Percentiles rank a stretch among this genome's conserved stretches.
These are phyloP conservation scores for Bellardia bayeri DNA, from an alignment of 2,888 invertebrate species.

Conservation along the genomic window DNA sequence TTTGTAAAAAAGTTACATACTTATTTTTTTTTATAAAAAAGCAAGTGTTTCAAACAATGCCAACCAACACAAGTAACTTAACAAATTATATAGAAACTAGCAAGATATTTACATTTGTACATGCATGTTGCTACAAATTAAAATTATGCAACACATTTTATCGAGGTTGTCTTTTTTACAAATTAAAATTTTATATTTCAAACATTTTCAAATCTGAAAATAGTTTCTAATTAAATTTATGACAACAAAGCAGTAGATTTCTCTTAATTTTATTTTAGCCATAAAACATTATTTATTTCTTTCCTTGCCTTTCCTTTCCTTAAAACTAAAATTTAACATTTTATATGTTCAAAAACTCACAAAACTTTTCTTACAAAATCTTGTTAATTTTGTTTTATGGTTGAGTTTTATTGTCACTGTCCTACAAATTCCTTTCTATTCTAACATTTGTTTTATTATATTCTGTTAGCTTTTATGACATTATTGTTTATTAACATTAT, in stretches of 20 bases:
- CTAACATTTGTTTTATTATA: not conserved
- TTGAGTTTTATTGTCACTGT: not conserved
- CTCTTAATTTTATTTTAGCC: not conserved
- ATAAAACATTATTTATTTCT: not conserved
- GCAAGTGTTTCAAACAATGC: no score
- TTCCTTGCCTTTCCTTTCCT: no score
- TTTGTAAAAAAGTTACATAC: no score
- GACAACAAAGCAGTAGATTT: not conserved
- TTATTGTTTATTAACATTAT: not conserved
- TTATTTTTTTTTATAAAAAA: no score
- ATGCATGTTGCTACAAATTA: no score
- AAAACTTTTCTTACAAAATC: not conserved
- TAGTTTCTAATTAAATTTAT: not conserved
- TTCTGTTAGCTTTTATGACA: not conserved
- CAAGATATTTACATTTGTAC: no score
- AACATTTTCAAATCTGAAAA: no score
- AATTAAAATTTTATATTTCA: no score
- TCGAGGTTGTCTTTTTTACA: no score
- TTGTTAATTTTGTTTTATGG: constrained; percentile 3
- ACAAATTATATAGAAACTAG: no score
- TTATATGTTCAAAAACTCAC: not conserved
- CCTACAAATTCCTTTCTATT: not conserved
- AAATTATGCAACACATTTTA: no score
- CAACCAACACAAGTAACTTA: no score
- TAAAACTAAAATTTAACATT: not conserved